These are phyloP conservation scores for Belonocnema kinseyi DNA, from an alignment of 1,140 invertebrate genomes.

Conservation along the genomic window DNA sequence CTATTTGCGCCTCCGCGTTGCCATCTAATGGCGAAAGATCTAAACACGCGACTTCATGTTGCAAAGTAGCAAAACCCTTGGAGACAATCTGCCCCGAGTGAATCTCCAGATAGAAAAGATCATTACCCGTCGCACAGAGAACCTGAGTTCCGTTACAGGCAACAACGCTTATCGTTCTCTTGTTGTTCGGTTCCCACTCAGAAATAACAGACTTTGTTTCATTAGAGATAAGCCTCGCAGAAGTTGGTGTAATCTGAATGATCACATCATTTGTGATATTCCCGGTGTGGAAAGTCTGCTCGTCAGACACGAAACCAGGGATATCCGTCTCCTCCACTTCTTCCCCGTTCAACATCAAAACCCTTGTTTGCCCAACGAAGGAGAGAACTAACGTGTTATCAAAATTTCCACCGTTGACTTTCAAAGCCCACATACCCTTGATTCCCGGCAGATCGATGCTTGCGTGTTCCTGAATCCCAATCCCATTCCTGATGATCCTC, in stretches of 20 bases:
- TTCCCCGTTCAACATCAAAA: conserved; percentile 92
- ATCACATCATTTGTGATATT: conserved; percentile 92
- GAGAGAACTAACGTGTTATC: conserved; percentile 95
- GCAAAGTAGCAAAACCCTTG: conserved; percentile 83
- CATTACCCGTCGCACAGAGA: conserved; percentile 91
- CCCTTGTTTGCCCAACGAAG: conserved; percentile 95
- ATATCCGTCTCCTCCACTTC: conserved; percentile 98
- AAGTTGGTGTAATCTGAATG: conserved; percentile 86
- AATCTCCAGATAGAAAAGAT: conserved; percentile 93
- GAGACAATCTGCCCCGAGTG: conserved; percentile 80
- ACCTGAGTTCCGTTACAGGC: conserved; percentile 90
- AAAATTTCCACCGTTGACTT: conserved; percentile 75
- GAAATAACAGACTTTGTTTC: conserved; percentile 82
- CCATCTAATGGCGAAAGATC: conserved; percentile 91
- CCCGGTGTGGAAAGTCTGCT: conserved; percentile 95
- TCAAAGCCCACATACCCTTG: conserved; percentile 97
- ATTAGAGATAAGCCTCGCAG: conserved; percentile 82
- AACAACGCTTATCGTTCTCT: conserved; percentile 90
- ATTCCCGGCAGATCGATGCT: conserved; percentile 97
- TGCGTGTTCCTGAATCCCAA: conserved; percentile 98
- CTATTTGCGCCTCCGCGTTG: conserved; percentile 81
- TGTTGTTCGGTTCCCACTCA: conserved; percentile 87
- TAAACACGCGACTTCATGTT: conserved; percentile 96
- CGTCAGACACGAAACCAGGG: conserved; percentile 89
- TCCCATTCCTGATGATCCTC: conserved; percentile 97